Evolutionary conservation across 2,113 vertebrate species (phyloP).

Genomic region (Tursiops truncatus): DNA sequence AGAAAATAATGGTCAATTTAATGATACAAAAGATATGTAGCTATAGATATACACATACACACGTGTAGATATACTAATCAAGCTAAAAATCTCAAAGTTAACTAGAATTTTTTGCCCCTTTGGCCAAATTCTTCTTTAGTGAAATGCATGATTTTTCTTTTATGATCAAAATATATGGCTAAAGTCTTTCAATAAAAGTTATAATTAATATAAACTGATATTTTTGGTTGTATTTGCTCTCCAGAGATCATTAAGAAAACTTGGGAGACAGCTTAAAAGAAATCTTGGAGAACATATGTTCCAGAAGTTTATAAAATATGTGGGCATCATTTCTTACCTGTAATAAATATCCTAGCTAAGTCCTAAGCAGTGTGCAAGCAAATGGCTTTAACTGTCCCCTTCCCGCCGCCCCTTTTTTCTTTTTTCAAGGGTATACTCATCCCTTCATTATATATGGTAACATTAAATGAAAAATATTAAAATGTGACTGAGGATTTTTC

Average conservation of each 20-base stretch:
- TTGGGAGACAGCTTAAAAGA: background rate
- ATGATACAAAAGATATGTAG: background rate
- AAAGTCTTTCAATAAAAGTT: background rate
- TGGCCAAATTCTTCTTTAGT: background rate
- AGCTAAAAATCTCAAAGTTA: background rate
- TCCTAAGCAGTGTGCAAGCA: background rate
- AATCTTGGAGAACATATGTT: background rate
- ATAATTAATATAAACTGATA: background rate
- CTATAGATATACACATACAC: background rate
- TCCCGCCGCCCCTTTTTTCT: background rate
- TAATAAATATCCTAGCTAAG: background rate
- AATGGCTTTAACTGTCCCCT: background rate
- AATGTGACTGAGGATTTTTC: conserved; percentile 21
- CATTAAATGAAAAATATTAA: conserved; percentile 15
- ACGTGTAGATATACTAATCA: background rate
- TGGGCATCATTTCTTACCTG: background rate
- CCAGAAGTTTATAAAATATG: background rate
- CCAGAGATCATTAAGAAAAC: background rate
- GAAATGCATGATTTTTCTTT: conserved; percentile 12
- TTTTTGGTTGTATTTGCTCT: background rate
- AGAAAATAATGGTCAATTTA: background rate
- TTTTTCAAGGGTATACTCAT: background rate
- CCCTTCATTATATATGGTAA: background rate
- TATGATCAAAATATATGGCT: background rate
- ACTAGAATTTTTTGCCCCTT: background rate